Evolutionary conservation across 2,113 vertebrate genomes (phyloP).

Genomic region (Cyphomyrus plagiostoma): DNA sequence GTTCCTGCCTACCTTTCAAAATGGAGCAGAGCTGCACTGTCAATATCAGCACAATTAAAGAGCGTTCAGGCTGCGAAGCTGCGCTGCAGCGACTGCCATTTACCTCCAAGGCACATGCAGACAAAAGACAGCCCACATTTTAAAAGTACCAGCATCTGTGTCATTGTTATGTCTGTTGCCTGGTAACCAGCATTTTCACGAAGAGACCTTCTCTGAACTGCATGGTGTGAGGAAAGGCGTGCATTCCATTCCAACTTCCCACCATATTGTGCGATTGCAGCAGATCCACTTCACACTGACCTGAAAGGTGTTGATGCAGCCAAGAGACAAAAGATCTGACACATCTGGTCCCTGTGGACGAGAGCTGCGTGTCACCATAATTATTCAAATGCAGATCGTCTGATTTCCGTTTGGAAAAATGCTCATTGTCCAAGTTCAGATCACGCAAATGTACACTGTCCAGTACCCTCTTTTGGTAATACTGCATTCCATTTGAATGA

Average conservation of each 20-base stretch:
- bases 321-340: neutral
- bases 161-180: constrained; percentile 75
- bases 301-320: neutral
- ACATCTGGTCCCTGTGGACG: neutral
- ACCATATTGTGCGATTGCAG: neutral
- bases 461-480: neutral
- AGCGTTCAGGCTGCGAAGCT: neutral
- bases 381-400: neutral
- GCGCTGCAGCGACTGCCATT: constrained; percentile 13
- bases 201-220: constrained; percentile 27
- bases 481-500: neutral
- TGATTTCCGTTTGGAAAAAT: neutral
- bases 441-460: neutral
- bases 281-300: neutral
- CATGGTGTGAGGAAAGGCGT: neutral
- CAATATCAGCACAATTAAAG: constrained; percentile 16
- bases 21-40: neutral
- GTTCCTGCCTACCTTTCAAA: neutral
- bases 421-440: neutral
- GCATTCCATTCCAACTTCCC: neutral
- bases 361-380: neutral
- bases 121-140: constrained; percentile 17
- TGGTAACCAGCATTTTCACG: constrained; percentile 63
- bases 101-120: constrained; percentile 17
- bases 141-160: constrained; percentile 58